A percentile compares a stretch with the other conserved stretches of the same genome.
Evolutionary conservation across 2,113 vertebrate species (phyloP).

Genomic region (Nicator chloris): DNA sequence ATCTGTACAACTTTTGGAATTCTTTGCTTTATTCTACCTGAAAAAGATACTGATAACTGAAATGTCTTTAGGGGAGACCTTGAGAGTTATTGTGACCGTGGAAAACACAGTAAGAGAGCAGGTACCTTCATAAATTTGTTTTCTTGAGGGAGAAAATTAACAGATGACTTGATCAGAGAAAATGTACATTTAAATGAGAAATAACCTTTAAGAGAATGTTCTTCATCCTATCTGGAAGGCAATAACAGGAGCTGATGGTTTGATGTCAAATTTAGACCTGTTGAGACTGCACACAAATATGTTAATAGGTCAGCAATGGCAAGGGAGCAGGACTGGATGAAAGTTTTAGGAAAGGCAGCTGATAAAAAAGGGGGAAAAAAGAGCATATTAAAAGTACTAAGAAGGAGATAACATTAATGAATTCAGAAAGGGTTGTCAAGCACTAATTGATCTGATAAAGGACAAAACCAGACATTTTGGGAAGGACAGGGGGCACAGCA

Average conservation of each 20-base stretch:
- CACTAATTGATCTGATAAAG: background rate
- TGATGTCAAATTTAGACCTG: background rate
- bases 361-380: background rate
- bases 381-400: background rate
- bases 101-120: background rate
- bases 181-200: background rate
- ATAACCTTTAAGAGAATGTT: background rate
- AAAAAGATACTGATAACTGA: background rate
- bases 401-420: background rate
- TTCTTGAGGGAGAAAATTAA: background rate
- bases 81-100: background rate
- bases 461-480: background rate
- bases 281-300: background rate
- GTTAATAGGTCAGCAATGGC: background rate
- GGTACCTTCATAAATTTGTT: background rate
- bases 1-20: background rate
- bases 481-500: background rate
- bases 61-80: background rate
- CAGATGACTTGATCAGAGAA: background rate
- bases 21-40: background rate
- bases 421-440: background rate
- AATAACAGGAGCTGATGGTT: background rate
- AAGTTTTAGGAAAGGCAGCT: background rate
- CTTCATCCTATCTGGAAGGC: background rate
- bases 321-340: background rate